These are phyloP conservation scores for Ifrita kowaldi DNA, from an alignment of 2,113 vertebrate species.

Conservation along the genomic window DNA sequence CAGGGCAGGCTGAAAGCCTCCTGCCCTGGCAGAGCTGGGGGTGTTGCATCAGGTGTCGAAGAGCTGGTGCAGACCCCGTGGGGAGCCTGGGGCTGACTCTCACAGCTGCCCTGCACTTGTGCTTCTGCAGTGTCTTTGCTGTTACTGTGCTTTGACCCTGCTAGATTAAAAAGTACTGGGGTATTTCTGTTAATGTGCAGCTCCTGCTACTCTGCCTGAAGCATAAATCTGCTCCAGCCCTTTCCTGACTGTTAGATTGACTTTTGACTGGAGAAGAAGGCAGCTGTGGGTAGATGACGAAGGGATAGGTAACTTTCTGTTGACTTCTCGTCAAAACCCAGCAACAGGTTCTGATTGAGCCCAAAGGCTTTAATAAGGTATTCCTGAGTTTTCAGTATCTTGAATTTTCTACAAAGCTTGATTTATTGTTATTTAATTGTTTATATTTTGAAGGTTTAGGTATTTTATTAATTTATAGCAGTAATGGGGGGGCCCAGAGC, in stretches of 20 bases:
- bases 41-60: neutral
- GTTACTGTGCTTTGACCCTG: neutral
- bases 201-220: neutral
- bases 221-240: neutral
- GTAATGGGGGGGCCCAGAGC: neutral
- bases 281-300: neutral
- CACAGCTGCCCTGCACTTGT: neutral
- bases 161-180: neutral
- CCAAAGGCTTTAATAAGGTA: neutral
- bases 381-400: neutral
- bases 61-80: neutral
- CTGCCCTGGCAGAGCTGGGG: neutral
- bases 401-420: neutral
- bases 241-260: neutral
- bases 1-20: neutral
- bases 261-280: neutral
- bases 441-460: neutral
- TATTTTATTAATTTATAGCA: neutral
- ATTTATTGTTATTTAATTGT: neutral
- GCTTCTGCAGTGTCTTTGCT: neutral
- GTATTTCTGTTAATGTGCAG: neutral
- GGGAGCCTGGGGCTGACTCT: rapidly evolving
- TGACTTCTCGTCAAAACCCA: neutral
- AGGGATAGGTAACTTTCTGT: neutral
- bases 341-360: neutral